phyloP scores from a whole-genome alignment of 2,888 invertebrate genomes.

The Leucoma salicis region DNA sequence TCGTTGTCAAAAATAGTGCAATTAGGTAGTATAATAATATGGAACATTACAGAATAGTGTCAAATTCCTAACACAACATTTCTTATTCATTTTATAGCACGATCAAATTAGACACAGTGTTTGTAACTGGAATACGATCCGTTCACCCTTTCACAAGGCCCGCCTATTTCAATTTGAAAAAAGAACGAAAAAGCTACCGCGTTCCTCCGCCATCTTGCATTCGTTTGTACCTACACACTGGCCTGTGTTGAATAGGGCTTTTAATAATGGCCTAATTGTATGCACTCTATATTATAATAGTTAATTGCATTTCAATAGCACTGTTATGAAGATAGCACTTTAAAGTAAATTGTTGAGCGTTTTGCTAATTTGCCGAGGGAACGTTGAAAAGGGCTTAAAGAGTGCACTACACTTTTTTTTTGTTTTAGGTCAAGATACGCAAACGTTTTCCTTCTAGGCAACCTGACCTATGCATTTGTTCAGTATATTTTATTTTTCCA shows the following conservation, averaged over 20 bases:
- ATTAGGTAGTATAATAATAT: not conserved
- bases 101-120: constrained; percentile 26
- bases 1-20: too few relatives aligned
- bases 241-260: constrained; percentile 17
- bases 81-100: constrained; percentile 8
- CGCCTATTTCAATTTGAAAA: constrained; percentile 64
- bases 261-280: constrained; percentile 25
- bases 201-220: constrained; percentile 58
- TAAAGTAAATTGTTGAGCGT: constrained; percentile 22
- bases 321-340: constrained; percentile 15
- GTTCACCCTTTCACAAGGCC: constrained; percentile 33
- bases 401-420: not conserved
- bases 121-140: constrained; percentile 34
- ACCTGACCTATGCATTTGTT: not conserved
- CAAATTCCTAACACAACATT: constrained; percentile 6
- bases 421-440: not conserved
- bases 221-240: constrained; percentile 37
- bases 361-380: constrained; percentile 18
- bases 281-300: constrained; percentile 25
- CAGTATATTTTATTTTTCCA: too few relatives aligned
- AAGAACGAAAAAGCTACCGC: constrained; percentile 61
- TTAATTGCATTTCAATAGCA: constrained; percentile 21
- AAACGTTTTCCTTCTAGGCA: not conserved
- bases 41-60: not conserved
- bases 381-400: not conserved